Conservation (phyloP, 2,797 vertebrate genomes). For the Scyliorhinus canicula region DNA sequence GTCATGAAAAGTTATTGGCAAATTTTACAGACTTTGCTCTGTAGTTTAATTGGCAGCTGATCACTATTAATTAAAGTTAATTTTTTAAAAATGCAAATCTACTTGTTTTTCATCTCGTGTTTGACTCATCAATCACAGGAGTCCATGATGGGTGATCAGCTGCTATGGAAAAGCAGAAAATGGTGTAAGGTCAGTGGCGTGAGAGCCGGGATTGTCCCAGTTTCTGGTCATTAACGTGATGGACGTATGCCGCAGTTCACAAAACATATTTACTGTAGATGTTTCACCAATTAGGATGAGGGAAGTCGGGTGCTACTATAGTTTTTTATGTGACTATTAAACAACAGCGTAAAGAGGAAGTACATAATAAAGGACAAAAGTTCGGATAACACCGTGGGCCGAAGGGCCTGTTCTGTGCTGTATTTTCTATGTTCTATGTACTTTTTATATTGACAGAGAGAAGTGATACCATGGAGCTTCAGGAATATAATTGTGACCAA, state of each 20-base stretch:
- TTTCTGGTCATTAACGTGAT: neutral
- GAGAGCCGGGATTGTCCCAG: neutral
- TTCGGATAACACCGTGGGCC: no score
- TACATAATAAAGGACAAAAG: no score
- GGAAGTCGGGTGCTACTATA: neutral
- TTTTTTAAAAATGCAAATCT: neutral
- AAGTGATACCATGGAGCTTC: neutral
- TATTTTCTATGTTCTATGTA: no score
- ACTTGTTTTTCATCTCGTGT: neutral
- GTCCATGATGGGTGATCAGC: neutral
- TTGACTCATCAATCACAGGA: neutral
- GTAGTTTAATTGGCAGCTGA: neutral
- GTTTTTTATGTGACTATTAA: neutral
- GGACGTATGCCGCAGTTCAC: neutral
- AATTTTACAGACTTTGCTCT: neutral
- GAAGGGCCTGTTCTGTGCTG: no score
- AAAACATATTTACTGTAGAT: neutral
- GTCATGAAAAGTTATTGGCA: slow-evolving; percentile 1
- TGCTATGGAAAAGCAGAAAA: neutral
- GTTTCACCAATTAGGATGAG: neutral
- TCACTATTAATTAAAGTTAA: neutral
- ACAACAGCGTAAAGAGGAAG: neutral
- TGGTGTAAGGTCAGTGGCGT: no score
- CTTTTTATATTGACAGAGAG: neutral
- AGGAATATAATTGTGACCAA: neutral